Percentiles rank a stretch among this genome's conserved stretches.
Evolutionary conservation across 2,797 vertebrate species (phyloP).

Genomic region (Mormyrops attenuatus): DNA sequence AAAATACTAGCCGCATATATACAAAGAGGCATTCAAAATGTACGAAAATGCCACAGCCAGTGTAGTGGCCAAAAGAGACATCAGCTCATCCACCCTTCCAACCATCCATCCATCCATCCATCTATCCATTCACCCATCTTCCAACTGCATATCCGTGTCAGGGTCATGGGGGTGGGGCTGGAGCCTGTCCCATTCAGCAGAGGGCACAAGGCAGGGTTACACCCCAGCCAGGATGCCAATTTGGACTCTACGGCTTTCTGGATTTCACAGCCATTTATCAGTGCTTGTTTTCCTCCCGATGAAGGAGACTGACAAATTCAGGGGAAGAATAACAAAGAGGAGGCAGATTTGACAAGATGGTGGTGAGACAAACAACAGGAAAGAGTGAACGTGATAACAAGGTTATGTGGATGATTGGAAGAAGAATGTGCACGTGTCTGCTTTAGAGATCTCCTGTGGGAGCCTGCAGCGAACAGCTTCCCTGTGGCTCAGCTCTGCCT

Average conservation of each 20-base stretch:
- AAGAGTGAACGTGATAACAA: slow-evolving; percentile 15
- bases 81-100: neutral
- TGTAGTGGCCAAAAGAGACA: neutral
- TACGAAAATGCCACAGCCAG: neutral
- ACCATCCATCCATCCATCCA: neutral
- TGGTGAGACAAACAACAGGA: slow-evolving; percentile 23
- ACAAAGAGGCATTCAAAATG: neutral
- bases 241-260: neutral
- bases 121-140: neutral
- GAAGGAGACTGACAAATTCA: neutral
- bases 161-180: neutral
- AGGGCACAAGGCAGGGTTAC: neutral
- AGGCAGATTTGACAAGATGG: neutral
- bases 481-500: neutral
- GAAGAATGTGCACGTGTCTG: neutral
- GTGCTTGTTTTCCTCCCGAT: neutral
- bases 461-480: neutral
- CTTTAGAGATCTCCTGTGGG: neutral
- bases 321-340: slow-evolving; percentile 6
- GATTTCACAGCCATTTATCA: neutral
- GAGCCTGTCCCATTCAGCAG: neutral
- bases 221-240: neutral
- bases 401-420: slow-evolving; percentile 2
- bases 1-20: neutral
- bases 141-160: neutral